A percentile compares a stretch with the other conserved stretches of the same genome.
These are phyloP conservation scores for Frankliniella fusca DNA, from an alignment of 2,888 invertebrate species.

Conservation along the genomic window DNA sequence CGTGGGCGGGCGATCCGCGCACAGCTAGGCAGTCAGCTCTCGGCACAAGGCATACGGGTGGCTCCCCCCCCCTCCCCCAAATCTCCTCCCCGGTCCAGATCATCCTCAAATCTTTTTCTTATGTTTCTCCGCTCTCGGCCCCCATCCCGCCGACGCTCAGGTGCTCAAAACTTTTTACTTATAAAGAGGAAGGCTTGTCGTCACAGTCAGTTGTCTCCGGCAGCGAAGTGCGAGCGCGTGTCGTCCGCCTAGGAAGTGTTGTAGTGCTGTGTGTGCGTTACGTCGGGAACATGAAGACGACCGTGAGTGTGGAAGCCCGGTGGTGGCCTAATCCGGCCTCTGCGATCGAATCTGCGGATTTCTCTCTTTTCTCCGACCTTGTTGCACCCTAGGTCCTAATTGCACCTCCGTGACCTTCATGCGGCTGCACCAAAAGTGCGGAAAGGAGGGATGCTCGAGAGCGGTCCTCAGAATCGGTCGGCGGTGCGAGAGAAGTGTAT, in stretches of 20 bases:
- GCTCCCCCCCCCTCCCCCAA: neutral
- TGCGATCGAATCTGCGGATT: no score
- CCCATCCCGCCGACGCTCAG: neutral
- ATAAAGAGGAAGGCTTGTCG: neutral
- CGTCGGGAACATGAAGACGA: neutral
- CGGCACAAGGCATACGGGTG: neutral
- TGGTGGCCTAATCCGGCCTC: neutral
- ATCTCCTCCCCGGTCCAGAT: neutral
- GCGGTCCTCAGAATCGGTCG: no score
- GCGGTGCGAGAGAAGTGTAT: no score
- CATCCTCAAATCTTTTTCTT: neutral
- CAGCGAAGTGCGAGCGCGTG: neutral
- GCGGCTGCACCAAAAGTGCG: no score
- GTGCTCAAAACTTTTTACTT: neutral
- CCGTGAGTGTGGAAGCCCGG: neutral
- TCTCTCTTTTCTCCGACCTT: no score
- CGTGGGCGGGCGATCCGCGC: neutral
- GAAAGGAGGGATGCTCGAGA: no score
- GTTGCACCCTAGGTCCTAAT: no score
- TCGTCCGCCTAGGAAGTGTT: neutral
- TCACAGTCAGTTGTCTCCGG: neutral
- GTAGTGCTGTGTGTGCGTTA: neutral
- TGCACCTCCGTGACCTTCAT: no score
- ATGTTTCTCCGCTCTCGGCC: neutral
- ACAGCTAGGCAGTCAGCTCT: neutral